Evolutionary conservation across 1,140 invertebrate genomes (phyloP), one percentile per base, ranked within the genome.

Genomic region (Gryon sp.): DNA sequence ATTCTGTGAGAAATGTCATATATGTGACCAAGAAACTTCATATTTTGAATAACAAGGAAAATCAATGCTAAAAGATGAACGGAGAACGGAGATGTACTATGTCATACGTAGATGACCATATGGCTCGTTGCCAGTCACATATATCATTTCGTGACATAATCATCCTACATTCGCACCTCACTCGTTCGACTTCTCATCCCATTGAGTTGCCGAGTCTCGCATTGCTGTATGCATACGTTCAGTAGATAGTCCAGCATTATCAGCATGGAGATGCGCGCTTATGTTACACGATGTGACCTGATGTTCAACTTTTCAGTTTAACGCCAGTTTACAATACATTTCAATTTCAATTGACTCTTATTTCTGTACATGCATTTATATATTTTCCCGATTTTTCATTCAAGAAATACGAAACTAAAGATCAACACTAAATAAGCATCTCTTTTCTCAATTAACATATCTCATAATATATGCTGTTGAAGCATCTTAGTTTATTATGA

Each of bases 101-200:
- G 36, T 41, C 52, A 24, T 57, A 16, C 36, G 28, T 14, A 14
- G 18, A 24, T 43, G 40, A 43, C 40, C 40, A 43, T 24, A 20
- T 43, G 40, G 40, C 40, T 43, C 40, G 40, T 43, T 43, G 40
- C 40, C 40, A 43, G 40, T 43, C 40, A 43, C 82, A 80, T 83
- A 76, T 70, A 83, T 83, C 82, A 84, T 75, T 65, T 48, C 68
- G 69, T 78, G 82, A 82, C 80, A 82, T 84, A 84, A 84, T 83
- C 80, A 79, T 78, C 79, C 79, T 78, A 73, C 75, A 81, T 83
- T 84, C 76, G 63, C 76, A 75, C 74, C 76, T 74, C 70, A 76
- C 75, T 79, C 76, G 65, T 82, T 77, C 66, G 57, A 74, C 60
- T 78, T 80, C 76, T 70, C 78, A 75, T 72, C 60, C 73, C 65